Percentiles rank a stretch among this genome's conserved stretches.
Evolutionary conservation across 2,113 vertebrate genomes (phyloP).

Genomic region (Leucopsar rothschildi): DNA sequence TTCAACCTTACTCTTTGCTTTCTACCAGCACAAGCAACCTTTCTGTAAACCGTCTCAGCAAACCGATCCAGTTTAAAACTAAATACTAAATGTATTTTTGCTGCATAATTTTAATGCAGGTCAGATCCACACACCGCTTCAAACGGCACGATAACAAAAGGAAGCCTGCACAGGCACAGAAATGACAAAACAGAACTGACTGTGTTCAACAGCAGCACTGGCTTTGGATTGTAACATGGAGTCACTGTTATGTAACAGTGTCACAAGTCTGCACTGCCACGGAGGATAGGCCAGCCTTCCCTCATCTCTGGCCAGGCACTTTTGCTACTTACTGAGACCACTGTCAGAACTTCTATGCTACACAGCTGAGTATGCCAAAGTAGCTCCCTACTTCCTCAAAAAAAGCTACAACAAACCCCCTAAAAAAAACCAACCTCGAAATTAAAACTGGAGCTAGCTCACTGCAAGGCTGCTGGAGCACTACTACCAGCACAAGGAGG

Average conservation of each 20-base stretch:
- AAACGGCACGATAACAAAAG: neutral
- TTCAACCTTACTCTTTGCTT: neutral
- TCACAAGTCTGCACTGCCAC: neutral
- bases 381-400: neutral
- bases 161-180: neutral
- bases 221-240: neutral
- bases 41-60: neutral
- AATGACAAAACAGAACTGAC: neutral
- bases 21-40: neutral
- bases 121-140: neutral
- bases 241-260: neutral
- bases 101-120: neutral
- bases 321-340: neutral
- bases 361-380: neutral
- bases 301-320: neutral
- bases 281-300: neutral
- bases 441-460: neutral
- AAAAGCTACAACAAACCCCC: neutral
- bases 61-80: neutral
- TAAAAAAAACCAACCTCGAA: neutral
- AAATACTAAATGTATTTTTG: neutral
- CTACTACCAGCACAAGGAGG: conserved; percentile 29
- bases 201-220: neutral
- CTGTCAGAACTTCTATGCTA: neutral
- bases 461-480: conserved; percentile 17